A percentile compares a stretch with the other conserved stretches of the same genome.
phyloP scores from a whole-genome alignment of 2,888 invertebrate species.

The Hemithea aestivaria region DNA sequence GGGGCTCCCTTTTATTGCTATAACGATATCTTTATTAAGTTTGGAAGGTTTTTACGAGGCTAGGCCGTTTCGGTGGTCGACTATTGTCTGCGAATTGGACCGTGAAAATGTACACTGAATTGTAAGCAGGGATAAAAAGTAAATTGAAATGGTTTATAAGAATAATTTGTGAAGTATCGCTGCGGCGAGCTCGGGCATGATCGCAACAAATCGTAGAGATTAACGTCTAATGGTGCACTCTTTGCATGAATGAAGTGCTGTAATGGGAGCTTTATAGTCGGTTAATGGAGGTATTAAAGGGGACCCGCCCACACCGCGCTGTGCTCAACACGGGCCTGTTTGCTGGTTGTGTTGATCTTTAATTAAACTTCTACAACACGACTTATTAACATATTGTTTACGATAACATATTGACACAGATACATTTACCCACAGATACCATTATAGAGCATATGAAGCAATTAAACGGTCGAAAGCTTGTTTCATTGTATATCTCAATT shows the following conservation, averaged over 20 bases:
- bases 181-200: slow-evolving; percentile 34
- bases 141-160: slow-evolving; percentile 16
- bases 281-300: slow-evolving; percentile 50
- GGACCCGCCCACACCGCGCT: slow-evolving; percentile 36
- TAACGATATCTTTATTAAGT: slow-evolving; percentile 62
- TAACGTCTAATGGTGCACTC: slow-evolving; percentile 56
- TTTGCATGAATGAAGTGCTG: slow-evolving; percentile 58
- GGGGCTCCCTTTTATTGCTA: slow-evolving; percentile 55
- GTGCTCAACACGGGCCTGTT: slow-evolving; percentile 12
- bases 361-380: slow-evolving; percentile 7
- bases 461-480: too few relatives aligned
- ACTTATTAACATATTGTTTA: background rate
- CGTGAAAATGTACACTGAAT: slow-evolving; percentile 31
- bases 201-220: slow-evolving; percentile 53
- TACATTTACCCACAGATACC: too few relatives aligned
- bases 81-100: slow-evolving; percentile 35
- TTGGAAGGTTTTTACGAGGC: slow-evolving; percentile 45
- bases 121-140: slow-evolving; percentile 10
- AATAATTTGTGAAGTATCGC: slow-evolving; percentile 32
- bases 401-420: slow-evolving; percentile 1
- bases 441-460: too few relatives aligned
- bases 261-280: slow-evolving; percentile 57
- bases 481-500: too few relatives aligned
- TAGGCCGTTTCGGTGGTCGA: slow-evolving; percentile 27
- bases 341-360: slow-evolving; percentile 5